phyloP scores from a whole-genome alignment of 2,888 invertebrate species.

The Yponomeuta evonymella region DNA sequence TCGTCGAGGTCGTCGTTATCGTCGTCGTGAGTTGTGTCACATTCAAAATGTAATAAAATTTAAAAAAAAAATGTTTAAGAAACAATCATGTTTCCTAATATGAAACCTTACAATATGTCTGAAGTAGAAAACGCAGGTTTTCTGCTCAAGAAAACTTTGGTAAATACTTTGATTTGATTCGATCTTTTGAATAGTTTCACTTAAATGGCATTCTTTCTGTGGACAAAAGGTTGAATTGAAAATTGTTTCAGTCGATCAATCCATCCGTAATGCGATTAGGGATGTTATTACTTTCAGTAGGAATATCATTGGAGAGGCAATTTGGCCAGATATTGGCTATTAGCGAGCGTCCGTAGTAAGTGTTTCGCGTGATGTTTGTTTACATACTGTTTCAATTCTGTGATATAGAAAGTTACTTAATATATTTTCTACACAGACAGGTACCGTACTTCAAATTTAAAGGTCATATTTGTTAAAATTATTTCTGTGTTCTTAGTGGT shows the following conservation, averaged over 20 bases:
- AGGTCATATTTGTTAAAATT: too few relatives aligned
- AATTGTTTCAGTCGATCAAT: conserved; percentile 43
- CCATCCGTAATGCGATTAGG: conserved; percentile 57
- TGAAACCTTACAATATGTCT: too few relatives aligned
- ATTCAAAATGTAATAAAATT: background rate
- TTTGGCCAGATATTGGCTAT: conserved; percentile 74
- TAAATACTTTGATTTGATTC: too few relatives aligned
- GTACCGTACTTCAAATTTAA: too few relatives aligned
- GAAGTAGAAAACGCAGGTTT: too few relatives aligned
- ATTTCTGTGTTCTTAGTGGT: too few relatives aligned
- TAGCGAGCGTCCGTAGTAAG: conserved; percentile 40
- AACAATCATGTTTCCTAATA: too few relatives aligned
- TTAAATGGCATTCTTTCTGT: background rate
- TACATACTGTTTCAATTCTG: background rate
- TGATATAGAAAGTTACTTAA: background rate
- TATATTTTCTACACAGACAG: too few relatives aligned
- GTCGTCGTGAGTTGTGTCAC: background rate
- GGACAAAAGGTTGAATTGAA: conserved; percentile 30
- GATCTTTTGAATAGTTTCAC: too few relatives aligned
- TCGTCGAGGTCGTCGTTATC: too few relatives aligned
- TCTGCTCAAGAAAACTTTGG: too few relatives aligned
- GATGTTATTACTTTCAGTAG: conserved; percentile 69
- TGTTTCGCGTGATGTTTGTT: background rate
- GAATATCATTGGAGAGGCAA: conserved; percentile 73
- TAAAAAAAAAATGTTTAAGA: background rate